These are phyloP conservation scores for Nymphalis io DNA, from an alignment of 1,140 invertebrate genomes.

Conservation along the genomic window DNA sequence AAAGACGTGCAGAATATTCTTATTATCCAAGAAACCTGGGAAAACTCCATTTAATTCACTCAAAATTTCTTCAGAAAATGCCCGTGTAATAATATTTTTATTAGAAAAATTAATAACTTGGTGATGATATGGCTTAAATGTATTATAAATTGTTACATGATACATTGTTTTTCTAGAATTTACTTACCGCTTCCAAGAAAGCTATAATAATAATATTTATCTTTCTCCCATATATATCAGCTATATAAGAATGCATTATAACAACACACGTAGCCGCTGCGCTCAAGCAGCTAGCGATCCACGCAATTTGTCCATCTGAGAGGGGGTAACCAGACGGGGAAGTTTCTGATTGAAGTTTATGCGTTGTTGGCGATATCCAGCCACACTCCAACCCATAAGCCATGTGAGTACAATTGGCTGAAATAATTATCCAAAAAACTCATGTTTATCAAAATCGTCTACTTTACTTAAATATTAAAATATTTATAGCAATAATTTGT, in stretches of 20 bases:
- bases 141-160: no score
- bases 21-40: conserved; percentile 40
- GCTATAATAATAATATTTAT: conserved; percentile 38
- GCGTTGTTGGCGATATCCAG: conserved; percentile 80
- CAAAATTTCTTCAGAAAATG: no score
- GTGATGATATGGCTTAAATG: no score
- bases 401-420: conserved; percentile 78
- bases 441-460: not conserved
- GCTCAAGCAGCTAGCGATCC: conserved; percentile 61
- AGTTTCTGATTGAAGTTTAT: conserved; percentile 62
- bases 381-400: conserved; percentile 78
- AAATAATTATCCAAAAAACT: conserved; percentile 7
- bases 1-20: conserved; percentile 33
- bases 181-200: conserved; percentile 41
- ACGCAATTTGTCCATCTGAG: conserved; percentile 69
- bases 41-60: not conserved
- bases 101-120: no score
- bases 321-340: conserved; percentile 72
- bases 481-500: no score
- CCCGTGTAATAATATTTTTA: no score
- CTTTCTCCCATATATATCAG: conserved; percentile 44
- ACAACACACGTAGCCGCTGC: conserved; percentile 34
- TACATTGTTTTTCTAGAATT: no score
- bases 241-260: conserved; percentile 34
- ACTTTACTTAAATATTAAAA: no score